A percentile compares a stretch with the other conserved stretches of the same genome.
These are phyloP conservation scores for Ifrita kowaldi DNA, from an alignment of 2,113 vertebrate genomes.

Conservation along the genomic window DNA sequence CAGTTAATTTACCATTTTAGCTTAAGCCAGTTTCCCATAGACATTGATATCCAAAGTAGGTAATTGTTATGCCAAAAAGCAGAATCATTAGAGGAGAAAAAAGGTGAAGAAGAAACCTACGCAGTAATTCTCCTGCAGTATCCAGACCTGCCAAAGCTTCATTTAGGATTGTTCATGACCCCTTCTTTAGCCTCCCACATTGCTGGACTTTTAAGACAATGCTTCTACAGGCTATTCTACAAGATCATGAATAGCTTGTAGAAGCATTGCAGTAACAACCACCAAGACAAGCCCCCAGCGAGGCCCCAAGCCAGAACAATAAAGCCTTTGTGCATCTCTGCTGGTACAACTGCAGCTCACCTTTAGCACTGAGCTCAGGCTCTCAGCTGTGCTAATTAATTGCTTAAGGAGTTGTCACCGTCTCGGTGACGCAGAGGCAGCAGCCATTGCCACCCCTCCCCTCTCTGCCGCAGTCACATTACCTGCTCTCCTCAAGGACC, in stretches of 20 bases:
- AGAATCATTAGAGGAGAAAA: neutral
- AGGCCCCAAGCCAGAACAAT: neutral
- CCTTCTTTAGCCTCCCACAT: neutral
- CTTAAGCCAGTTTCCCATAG: neutral
- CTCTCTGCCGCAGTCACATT: neutral
- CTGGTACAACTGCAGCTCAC: neutral
- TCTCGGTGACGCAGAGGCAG: slow-evolving; percentile 6
- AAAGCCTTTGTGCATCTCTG: neutral
- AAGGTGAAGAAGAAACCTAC: neutral
- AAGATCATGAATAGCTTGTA: neutral
- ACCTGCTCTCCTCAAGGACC: neutral
- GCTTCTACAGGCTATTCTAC: neutral
- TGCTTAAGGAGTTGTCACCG: slow-evolving; percentile 52
- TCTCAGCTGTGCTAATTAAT: slow-evolving; percentile 61
- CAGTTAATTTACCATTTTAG: slow-evolving; percentile 1
- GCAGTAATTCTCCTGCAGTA: neutral
- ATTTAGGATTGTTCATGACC: neutral
- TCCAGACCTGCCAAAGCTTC: neutral
- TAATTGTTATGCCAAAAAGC: neutral
- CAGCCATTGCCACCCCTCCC: neutral
- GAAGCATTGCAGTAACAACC: neutral
- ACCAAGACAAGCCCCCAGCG: neutral
- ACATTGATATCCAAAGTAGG: neutral
- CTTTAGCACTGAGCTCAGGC: slow-evolving; percentile 24
- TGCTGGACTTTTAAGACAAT: neutral